phyloP scores from a whole-genome alignment of 1,140 invertebrate genomes.

The Drosophila ficusphila region DNA sequence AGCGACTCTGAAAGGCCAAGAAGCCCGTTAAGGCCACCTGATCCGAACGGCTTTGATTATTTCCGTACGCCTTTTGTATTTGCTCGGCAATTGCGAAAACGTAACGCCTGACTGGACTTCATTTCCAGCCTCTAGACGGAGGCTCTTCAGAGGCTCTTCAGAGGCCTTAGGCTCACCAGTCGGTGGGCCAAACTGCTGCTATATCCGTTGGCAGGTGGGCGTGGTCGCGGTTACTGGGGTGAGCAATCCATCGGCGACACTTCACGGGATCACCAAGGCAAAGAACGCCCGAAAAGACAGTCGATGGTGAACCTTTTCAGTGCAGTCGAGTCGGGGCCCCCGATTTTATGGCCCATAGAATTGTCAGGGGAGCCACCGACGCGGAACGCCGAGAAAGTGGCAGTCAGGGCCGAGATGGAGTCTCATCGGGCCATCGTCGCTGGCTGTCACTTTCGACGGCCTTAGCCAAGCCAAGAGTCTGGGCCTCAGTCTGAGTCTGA shows the following conservation, averaged over 20 bases:
- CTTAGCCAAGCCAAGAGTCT: conserved; percentile 4
- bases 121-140: conserved; percentile 59
- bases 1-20: conserved; percentile 33
- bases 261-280: conserved; percentile 44
- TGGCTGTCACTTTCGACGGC: conserved; percentile 35
- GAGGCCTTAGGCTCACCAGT: background rate
- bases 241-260: conserved; percentile 41
- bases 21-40: conserved; percentile 15
- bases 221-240: conserved; percentile 28
- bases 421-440: conserved; percentile 23
- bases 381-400: conserved; percentile 52
- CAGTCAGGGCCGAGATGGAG: conserved; percentile 34
- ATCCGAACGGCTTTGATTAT: conserved; percentile 21
- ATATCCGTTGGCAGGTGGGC: conserved; percentile 41
- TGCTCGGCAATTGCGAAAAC: conserved; percentile 71
- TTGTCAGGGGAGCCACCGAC: conserved; percentile 15
- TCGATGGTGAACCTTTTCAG: conserved; percentile 43
- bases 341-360: conserved; percentile 31
- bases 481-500: background rate
- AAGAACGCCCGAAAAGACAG: conserved; percentile 57
- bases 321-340: conserved; percentile 9
- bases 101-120: conserved; percentile 63
- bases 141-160: conserved; percentile 30
- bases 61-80: conserved; percentile 55
- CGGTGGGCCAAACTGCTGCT: conserved; percentile 56